Conservation (phyloP, 2,113 vertebrate genomes). For the Mesitornis unicolor region DNA sequence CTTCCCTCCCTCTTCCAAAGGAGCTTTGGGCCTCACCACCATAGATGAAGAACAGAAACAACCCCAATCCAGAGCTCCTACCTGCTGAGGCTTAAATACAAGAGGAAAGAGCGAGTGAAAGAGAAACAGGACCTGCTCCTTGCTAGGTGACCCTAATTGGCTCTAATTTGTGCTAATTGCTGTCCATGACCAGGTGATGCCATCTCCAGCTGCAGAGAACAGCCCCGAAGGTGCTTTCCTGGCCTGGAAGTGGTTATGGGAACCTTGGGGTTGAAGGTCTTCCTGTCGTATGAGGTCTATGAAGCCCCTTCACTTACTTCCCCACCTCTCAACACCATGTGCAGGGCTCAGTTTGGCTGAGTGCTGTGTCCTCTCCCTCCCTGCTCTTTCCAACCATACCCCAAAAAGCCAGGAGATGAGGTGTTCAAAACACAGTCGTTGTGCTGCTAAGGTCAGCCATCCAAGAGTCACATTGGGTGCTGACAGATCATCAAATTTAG, state of each 20-base stretch:
- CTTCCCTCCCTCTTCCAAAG: not conserved
- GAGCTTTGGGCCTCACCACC: not conserved
- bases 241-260: not conserved
- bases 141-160: accelerated
- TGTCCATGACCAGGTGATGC: not conserved
- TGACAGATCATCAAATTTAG: not conserved
- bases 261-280: not conserved
- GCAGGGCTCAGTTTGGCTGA: not conserved
- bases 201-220: not conserved
- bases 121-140: not conserved
- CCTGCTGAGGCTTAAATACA: not conserved
- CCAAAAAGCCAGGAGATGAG: not conserved
- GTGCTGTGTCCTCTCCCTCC: not conserved
- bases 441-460: not conserved
- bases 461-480: accelerated
- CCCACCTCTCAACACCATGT: accelerated
- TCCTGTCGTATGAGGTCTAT: not conserved
- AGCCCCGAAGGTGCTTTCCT: not conserved
- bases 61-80: not conserved
- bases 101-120: not conserved
- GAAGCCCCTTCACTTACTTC: not conserved
- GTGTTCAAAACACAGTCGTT: not conserved
- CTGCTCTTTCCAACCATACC: not conserved
- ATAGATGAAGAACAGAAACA: not conserved
- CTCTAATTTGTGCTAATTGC: not conserved